These are phyloP conservation scores for Stegana nigrithorax DNA, from an alignment of 2,888 invertebrate species.

Conservation along the genomic window DNA sequence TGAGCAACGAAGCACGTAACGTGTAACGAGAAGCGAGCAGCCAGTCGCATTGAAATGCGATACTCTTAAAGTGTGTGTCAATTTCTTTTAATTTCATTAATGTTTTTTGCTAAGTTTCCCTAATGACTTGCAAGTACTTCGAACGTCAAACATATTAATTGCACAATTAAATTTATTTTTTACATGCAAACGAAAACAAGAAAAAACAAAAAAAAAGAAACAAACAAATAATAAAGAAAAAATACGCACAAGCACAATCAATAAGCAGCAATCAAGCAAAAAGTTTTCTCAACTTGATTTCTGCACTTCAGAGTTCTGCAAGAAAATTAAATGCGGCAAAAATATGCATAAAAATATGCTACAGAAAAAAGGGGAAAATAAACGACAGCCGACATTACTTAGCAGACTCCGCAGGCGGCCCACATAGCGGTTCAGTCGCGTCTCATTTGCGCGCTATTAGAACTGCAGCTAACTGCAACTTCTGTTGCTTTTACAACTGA, in stretches of 20 bases:
- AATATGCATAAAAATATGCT: background rate
- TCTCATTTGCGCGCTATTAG: background rate
- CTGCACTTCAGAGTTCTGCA: background rate
- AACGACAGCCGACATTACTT: too few species aligned
- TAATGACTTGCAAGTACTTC: too few species aligned
- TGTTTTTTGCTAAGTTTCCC: background rate
- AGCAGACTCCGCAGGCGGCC: too few species aligned
- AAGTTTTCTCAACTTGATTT: constrained; percentile 7
- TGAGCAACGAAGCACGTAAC: background rate
- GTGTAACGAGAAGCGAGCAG: too few species aligned
- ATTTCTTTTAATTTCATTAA: background rate
- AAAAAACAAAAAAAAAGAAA: constrained; percentile 6
- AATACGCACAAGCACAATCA: background rate
- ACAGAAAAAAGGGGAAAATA: background rate
- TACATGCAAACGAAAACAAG: too few species aligned
- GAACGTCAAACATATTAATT: too few species aligned
- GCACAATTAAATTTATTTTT: too few species aligned
- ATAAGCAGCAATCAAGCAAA: too few species aligned
- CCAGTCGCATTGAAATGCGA: constrained; percentile 3
- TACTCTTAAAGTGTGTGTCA: too few species aligned
- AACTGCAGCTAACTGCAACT: too few species aligned
- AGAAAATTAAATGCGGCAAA: background rate
- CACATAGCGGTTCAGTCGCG: background rate
- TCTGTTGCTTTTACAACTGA: too few species aligned
- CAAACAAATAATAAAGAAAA: background rate